A percentile compares a stretch with the other conserved stretches of the same genome.
These are phyloP conservation scores for Orussus abietinus DNA, from an alignment of 1,140 invertebrate genomes.

Conservation along the genomic window DNA sequence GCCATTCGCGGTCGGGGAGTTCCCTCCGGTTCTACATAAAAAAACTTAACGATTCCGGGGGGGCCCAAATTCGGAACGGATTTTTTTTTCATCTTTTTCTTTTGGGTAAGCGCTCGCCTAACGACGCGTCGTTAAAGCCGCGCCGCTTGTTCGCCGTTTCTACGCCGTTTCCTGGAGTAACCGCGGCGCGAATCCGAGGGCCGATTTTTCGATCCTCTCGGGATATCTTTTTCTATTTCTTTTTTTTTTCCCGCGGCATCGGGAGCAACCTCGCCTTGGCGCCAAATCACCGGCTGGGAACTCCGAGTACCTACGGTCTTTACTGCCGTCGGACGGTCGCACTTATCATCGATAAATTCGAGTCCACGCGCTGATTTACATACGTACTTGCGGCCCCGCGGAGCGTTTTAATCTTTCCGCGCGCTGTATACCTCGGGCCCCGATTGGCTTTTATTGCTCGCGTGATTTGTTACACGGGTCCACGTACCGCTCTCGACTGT, in stretches of 20 bases:
- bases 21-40: not conserved
- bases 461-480: constrained; percentile 25
- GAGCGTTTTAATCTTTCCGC: not conserved
- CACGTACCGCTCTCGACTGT: constrained; percentile 15
- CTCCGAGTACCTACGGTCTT: too few relatives aligned
- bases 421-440: too few relatives aligned
- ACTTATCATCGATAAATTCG: constrained; percentile 24
- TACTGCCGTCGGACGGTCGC: too few relatives aligned
- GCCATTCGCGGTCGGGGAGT: too few relatives aligned
- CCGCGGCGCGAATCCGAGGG: too few relatives aligned
- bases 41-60: constrained; percentile 28
- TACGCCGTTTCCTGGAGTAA: too few relatives aligned
- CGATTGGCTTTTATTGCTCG: constrained; percentile 26
- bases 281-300: too few relatives aligned
- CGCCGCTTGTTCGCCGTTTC: constrained; percentile 31
- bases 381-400: not conserved
- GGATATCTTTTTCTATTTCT: too few relatives aligned
- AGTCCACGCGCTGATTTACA: not conserved
- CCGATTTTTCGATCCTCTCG: too few relatives aligned
- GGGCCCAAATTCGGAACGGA: constrained; percentile 30
- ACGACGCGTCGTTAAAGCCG: constrained; percentile 36
- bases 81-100: constrained; percentile 26
- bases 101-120: constrained; percentile 31
- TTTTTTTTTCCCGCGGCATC: too few relatives aligned
- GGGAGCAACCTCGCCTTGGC: too few relatives aligned